Conservation (phyloP, 2,888 invertebrate genomes). For the Vanessa cardui region DNA sequence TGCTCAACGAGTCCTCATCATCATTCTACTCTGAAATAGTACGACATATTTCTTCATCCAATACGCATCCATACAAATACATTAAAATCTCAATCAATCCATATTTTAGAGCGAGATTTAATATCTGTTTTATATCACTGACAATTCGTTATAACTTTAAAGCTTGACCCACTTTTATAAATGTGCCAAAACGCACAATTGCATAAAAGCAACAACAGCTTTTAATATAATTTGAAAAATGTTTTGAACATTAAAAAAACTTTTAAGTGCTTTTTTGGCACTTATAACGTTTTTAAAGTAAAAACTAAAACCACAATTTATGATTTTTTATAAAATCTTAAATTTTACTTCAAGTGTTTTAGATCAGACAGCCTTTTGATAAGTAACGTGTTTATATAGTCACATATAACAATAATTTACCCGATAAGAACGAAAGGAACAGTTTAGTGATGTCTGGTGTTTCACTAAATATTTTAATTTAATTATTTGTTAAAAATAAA, state of each 20-base stretch:
- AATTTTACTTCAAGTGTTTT: too few relatives aligned
- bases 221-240: conserved; percentile 2
- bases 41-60: not conserved
- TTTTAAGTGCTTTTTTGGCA: conserved; percentile 13
- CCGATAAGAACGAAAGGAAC: too few relatives aligned
- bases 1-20: too few relatives aligned
- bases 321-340: too few relatives aligned
- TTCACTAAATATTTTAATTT: too few relatives aligned
- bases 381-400: too few relatives aligned
- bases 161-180: not conserved
- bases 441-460: too few relatives aligned
- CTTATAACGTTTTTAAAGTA: not conserved
- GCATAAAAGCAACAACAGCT: not conserved
- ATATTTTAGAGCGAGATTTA: conserved; percentile 1
- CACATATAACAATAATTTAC: too few relatives aligned
- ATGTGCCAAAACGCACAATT: not conserved
- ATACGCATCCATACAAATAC: not conserved
- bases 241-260: not conserved
- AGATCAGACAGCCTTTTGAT: too few relatives aligned
- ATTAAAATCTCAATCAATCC: not conserved
- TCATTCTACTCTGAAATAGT: too few relatives aligned
- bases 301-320: too few relatives aligned
- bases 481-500: too few relatives aligned
- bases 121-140: not conserved
- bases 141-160: not conserved